Percentiles rank a stretch among this genome's conserved stretches.
phyloP scores from a whole-genome alignment of 2,888 invertebrate genomes.

The Strigamia crassipes region DNA sequence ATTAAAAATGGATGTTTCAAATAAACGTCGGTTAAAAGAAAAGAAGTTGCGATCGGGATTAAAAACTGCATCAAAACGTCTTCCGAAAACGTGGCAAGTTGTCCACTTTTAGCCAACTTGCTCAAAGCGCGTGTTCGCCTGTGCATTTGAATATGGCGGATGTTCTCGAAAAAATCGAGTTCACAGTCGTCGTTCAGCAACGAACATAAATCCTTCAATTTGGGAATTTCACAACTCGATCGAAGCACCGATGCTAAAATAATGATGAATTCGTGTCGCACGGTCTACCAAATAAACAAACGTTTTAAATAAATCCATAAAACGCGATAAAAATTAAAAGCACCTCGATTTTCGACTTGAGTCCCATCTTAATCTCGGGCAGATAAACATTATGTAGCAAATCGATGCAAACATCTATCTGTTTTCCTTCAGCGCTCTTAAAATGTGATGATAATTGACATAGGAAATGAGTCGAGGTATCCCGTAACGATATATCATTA shows the following conservation, averaged over 20 bases:
- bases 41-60: slow-evolving; percentile 79
- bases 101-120: slow-evolving; percentile 63
- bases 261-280: slow-evolving; percentile 78
- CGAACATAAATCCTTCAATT: slow-evolving; percentile 59
- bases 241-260: slow-evolving; percentile 73
- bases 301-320: background rate
- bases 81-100: slow-evolving; percentile 55
- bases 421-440: slow-evolving; percentile 52
- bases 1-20: slow-evolving; percentile 77
- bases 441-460: slow-evolving; percentile 71
- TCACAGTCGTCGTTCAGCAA: slow-evolving; percentile 76
- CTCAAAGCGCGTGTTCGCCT: slow-evolving; percentile 80
- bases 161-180: slow-evolving; percentile 93
- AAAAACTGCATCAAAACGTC: slow-evolving; percentile 81
- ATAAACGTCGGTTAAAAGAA: slow-evolving; percentile 77
- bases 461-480: slow-evolving; percentile 75
- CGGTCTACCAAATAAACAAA: slow-evolving; percentile 60
- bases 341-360: slow-evolving; percentile 69
- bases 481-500: slow-evolving; percentile 81
- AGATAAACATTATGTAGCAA: slow-evolving; percentile 69
- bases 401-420: slow-evolving; percentile 60
- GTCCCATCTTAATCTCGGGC: slow-evolving; percentile 71
- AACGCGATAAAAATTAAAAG: slow-evolving; percentile 48
- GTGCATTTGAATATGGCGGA: slow-evolving; percentile 77
- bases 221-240: slow-evolving; percentile 44